Evolutionary conservation across 2,888 invertebrate genomes (phyloP).

Genomic region (Chymomyza caudatula): DNA sequence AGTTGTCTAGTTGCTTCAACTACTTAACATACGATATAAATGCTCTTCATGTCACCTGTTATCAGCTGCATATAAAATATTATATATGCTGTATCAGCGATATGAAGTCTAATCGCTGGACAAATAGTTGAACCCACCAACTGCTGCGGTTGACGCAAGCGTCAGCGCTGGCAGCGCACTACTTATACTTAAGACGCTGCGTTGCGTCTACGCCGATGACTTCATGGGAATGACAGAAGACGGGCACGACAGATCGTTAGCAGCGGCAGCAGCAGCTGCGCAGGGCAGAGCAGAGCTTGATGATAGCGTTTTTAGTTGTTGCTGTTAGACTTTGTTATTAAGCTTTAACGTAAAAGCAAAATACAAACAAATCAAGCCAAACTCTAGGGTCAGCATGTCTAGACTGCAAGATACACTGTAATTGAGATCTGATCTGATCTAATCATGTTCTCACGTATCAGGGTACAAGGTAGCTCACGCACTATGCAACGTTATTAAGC

Average conservation of each 20-base stretch:
- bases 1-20: not conserved
- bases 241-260: not conserved
- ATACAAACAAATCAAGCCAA: constrained; percentile 31
- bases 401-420: not conserved
- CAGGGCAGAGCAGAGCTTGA: not conserved
- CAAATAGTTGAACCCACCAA: constrained; percentile 7
- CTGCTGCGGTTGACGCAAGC: not conserved
- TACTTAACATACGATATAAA: not conserved
- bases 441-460: too few species aligned
- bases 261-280: not conserved
- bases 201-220: constrained; percentile 32
- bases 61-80: constrained; percentile 22
- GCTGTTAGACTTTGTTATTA: constrained; percentile 1
- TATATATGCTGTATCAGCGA: not conserved
- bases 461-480: not conserved
- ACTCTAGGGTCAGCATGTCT: not conserved
- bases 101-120: not conserved
- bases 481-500: too few species aligned
- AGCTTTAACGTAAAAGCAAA: constrained; percentile 28
- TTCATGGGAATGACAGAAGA: constrained; percentile 38
- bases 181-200: not conserved
- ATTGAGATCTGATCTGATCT: not conserved
- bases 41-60: constrained; percentile 21
- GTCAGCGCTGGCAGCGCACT: not conserved
- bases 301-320: not conserved